Evolutionary conservation across 2,113 vertebrate species (phyloP).

Genomic region (Hemicordylus capensis): DNA sequence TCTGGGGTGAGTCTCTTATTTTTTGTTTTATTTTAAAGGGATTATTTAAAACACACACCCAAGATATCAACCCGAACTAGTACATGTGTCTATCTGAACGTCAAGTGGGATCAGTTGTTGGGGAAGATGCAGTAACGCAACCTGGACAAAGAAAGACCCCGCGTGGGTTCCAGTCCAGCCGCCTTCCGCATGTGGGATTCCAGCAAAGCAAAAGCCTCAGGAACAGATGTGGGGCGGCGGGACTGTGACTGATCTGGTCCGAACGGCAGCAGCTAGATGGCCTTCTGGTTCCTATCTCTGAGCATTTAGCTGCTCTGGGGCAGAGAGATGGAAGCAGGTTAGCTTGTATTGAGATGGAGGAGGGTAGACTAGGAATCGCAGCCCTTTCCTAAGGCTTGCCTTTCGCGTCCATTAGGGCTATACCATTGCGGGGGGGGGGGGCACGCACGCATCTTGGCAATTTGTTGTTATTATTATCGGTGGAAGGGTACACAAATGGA

Average conservation of each 20-base stretch:
- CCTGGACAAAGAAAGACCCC: not conserved
- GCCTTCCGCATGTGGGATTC: not conserved
- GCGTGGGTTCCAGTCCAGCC: not conserved
- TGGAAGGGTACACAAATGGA: no score
- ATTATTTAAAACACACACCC: no score
- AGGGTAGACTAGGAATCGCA: not conserved
- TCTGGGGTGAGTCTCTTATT: conserved; percentile 57
- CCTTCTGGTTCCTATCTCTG: not conserved
- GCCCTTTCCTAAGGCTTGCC: not conserved
- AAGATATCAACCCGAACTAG: no score
- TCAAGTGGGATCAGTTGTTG: not conserved
- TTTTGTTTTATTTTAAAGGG: no score
- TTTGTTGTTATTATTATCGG: not conserved
- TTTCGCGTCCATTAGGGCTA: not conserved
- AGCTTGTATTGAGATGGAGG: not conserved
- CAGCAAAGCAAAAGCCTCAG: not conserved
- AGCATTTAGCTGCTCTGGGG: not conserved
- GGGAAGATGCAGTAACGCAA: not conserved
- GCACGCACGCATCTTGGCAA: not conserved
- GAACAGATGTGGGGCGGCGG: not conserved
- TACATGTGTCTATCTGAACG: not conserved
- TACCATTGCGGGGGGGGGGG: not conserved
- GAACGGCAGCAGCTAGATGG: not conserved
- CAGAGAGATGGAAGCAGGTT: not conserved
- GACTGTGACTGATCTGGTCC: not conserved